Percentiles rank a stretch among this genome's conserved stretches.
Conservation (phyloP, 1,140 invertebrate genomes). For the Formica exsecta region DNA sequence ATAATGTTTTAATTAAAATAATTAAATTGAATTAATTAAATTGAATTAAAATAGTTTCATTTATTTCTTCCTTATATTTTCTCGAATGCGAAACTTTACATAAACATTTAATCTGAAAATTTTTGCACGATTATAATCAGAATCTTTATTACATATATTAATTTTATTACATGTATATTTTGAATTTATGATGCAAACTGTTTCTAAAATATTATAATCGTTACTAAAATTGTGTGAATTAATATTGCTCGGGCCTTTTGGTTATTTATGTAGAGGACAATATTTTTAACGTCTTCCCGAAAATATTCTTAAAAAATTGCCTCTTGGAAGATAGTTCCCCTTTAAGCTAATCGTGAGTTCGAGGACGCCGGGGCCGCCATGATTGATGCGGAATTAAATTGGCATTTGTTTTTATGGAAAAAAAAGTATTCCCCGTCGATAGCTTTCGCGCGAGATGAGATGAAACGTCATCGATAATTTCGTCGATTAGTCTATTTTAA, state of each 20-base stretch:
- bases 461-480: slow-evolving; percentile 39
- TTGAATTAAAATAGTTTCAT: slow-evolving; percentile 20
- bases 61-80: neutral
- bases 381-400: slow-evolving; percentile 60
- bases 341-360: slow-evolving; percentile 40
- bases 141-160: neutral
- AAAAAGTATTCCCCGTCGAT: slow-evolving; percentile 17
- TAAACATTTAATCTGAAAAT: neutral
- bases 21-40: neutral
- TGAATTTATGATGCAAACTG: neutral
- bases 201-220: slow-evolving; percentile 5
- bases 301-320: neutral
- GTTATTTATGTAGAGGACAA: neutral
- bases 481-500: slow-evolving; percentile 43
- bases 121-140: slow-evolving; percentile 13
- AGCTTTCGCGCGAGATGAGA: slow-evolving; percentile 23
- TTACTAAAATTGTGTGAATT: slow-evolving; percentile 8
- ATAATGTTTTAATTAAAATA: too few relatives aligned
- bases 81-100: neutral
- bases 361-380: neutral
- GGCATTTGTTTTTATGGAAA: slow-evolving; percentile 44
- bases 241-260: neutral
- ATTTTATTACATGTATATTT: neutral
- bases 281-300: neutral
- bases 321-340: slow-evolving; percentile 17